Evolutionary conservation across 2,888 invertebrate species (phyloP).

Genomic region (Rugalucina vietnamica): DNA sequence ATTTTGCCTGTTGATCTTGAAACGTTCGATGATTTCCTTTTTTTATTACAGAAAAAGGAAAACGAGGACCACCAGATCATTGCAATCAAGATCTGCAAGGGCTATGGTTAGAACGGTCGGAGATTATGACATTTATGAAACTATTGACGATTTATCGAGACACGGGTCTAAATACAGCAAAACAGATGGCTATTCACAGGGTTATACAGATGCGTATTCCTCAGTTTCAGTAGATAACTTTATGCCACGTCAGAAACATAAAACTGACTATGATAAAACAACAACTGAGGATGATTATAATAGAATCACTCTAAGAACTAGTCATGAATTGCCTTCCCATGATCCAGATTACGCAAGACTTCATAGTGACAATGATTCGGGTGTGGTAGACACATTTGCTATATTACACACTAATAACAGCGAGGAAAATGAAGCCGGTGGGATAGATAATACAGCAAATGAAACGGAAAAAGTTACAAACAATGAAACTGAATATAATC

Average conservation of each 20-base stretch:
- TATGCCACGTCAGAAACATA: background rate
- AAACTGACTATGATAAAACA: background rate
- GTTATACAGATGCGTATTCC: background rate
- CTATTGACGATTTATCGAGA: background rate
- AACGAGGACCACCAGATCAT: background rate
- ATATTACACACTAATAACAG: background rate
- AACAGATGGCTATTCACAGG: background rate
- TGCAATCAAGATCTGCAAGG: background rate
- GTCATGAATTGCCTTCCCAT: background rate
- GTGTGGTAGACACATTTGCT: background rate
- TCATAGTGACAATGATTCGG: background rate
- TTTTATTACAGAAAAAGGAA: background rate
- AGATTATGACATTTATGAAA: background rate
- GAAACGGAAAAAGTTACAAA: background rate
- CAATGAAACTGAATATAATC: background rate
- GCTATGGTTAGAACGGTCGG: background rate
- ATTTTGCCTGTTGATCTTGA: too few species aligned
- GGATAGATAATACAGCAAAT: background rate
- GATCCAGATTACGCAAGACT: background rate
- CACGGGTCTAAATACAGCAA: background rate
- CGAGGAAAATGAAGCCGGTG: background rate
- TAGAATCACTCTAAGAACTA: background rate
- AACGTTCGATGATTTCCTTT: background rate
- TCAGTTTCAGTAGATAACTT: background rate
- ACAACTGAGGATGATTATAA: background rate